Evolutionary conservation across 1,140 invertebrate species (phyloP).

Genomic region (Scylla paramamosain): DNA sequence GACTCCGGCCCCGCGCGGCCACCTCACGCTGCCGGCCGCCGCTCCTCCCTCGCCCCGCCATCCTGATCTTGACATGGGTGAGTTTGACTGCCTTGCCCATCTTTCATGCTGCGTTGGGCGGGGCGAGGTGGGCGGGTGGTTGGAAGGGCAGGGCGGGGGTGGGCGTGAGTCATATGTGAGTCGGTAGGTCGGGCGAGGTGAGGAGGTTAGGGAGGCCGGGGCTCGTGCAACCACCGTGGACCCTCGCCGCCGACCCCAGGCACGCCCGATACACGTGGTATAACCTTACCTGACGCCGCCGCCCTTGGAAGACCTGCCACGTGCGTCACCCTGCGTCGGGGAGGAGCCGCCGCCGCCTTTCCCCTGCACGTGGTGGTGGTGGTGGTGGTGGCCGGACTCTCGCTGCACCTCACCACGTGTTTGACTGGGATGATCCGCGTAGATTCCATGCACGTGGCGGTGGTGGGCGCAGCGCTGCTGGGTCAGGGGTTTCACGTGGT

Average conservation of each 20-base stretch:
- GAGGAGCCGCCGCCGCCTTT: not conserved
- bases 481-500: not conserved
- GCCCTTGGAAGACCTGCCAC: not conserved
- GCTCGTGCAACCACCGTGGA: slow-evolving; percentile 50
- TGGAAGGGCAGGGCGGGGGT: not conserved
- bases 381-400: not conserved
- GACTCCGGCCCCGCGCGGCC: not conserved
- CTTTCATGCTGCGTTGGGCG: not conserved
- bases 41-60: not conserved
- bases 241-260: slow-evolving; percentile 48
- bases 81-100: not conserved
- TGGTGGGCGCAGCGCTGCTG: not conserved
- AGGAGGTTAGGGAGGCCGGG: slow-evolving; percentile 72
- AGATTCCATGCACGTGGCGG: not conserved
- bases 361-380: not conserved
- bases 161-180: slow-evolving; percentile 56
- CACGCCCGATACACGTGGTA: slow-evolving; percentile 66
- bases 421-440: not conserved
- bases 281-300: slow-evolving; percentile 64
- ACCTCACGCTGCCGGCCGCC: not conserved
- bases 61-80: slow-evolving; percentile 4
- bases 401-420: not conserved
- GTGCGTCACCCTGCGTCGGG: not conserved
- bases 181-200: slow-evolving; percentile 71
- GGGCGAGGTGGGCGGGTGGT: not conserved